Percentiles rank a stretch among this genome's conserved stretches.
Evolutionary conservation across 2,797 vertebrate genomes (phyloP).

Genomic region (Pterois miles): DNA sequence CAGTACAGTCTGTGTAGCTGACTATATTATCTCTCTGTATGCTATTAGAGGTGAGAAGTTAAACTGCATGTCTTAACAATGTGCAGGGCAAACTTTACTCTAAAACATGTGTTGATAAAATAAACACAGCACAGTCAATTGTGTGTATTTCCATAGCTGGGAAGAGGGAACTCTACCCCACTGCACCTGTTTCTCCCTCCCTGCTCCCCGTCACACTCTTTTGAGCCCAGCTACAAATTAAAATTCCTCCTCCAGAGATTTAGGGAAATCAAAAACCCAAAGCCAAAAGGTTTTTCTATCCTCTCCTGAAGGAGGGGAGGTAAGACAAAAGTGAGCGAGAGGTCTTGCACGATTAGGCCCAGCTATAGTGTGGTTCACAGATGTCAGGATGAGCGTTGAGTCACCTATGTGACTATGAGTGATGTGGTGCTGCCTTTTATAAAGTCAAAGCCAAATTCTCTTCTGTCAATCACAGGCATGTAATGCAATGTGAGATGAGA

Average conservation of each 20-base stretch:
- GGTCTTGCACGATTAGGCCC: background rate
- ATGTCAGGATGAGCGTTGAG: constrained; percentile 18
- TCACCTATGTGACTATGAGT: no score
- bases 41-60: background rate
- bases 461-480: constrained; percentile 28
- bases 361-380: constrained; percentile 14
- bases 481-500: constrained; percentile 13
- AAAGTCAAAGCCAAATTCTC: constrained; percentile 11
- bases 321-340: constrained; percentile 13
- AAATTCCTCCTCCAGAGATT: constrained; percentile 65
- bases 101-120: constrained; percentile 15
- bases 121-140: constrained; percentile 26
- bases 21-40: background rate
- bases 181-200: constrained; percentile 62
- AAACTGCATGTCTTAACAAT: background rate
- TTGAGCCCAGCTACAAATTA: constrained; percentile 49
- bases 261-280: constrained; percentile 54
- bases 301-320: constrained; percentile 6
- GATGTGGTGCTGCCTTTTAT: constrained; percentile 9
- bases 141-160: constrained; percentile 33
- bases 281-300: constrained; percentile 21
- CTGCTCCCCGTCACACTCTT: constrained; percentile 48
- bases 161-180: constrained; percentile 27
- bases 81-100: background rate
- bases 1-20: background rate